A percentile compares a stretch with the other conserved stretches of the same genome.
phyloP scores from a whole-genome alignment of 2,888 invertebrate species.

The Lamproptera curius region DNA sequence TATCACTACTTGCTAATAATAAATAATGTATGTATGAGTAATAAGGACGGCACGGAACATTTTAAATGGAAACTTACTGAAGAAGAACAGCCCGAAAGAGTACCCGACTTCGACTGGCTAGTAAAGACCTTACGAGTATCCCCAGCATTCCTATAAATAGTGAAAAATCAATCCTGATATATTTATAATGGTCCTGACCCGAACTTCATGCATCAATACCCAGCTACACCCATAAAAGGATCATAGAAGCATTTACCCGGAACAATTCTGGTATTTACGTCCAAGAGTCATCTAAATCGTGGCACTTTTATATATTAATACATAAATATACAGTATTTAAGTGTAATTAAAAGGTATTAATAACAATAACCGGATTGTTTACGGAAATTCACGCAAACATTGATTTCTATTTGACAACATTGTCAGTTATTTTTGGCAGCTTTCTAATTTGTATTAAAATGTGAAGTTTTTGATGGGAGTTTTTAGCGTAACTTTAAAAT shows the following conservation, averaged over 20 bases:
- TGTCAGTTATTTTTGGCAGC: slow-evolving; percentile 21
- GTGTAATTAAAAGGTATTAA: slow-evolving; percentile 5
- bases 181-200: slow-evolving; percentile 47
- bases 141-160: slow-evolving; percentile 77
- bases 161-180: slow-evolving; percentile 68
- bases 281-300: slow-evolving; percentile 68
- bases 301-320: slow-evolving; percentile 34
- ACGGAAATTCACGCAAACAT: slow-evolving; percentile 17
- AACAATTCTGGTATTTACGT: slow-evolving; percentile 73
- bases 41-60: slow-evolving; percentile 17
- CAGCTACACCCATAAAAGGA: slow-evolving; percentile 44
- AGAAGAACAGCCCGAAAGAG: slow-evolving; percentile 83
- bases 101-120: slow-evolving; percentile 81
- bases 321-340: slow-evolving; percentile 22
- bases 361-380: slow-evolving; percentile 8
- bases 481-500: too few relatives aligned
- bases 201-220: slow-evolving; percentile 60
- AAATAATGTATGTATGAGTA: slow-evolving; percentile 23
- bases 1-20: too few relatives aligned
- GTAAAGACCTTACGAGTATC: slow-evolving; percentile 71
- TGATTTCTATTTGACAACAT: slow-evolving; percentile 19
- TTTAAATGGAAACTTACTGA: slow-evolving; percentile 73
- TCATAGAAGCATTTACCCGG: slow-evolving; percentile 68
- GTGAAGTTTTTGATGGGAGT: too few relatives aligned
- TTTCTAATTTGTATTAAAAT: slow-evolving; percentile 1